Evolutionary conservation across 1,140 invertebrate genomes (phyloP).

Genomic region (Stegodyphus dumicola): DNA sequence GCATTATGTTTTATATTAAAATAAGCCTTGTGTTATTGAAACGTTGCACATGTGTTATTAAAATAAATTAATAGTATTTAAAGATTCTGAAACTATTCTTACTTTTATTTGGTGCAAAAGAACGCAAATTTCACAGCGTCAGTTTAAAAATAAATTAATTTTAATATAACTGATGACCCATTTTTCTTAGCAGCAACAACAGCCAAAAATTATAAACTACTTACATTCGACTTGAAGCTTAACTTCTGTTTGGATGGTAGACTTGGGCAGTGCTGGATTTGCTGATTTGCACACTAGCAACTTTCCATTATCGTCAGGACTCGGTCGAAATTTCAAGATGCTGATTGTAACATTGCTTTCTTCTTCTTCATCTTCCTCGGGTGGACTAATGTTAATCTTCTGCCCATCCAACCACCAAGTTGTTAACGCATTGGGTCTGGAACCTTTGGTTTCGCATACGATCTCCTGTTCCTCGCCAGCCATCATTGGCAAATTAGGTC

Average conservation of each 20-base stretch:
- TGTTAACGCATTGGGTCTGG: background rate
- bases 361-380: background rate
- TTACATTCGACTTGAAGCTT: background rate
- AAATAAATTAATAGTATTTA: no score
- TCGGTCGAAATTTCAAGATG: background rate
- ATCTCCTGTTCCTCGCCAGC: background rate
- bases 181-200: background rate
- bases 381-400: background rate
- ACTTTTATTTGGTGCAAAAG: no score
- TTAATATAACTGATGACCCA: background rate
- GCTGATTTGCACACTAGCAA: background rate
- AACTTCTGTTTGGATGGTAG: background rate
- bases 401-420: background rate
- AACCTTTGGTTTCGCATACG: background rate
- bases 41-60: no score
- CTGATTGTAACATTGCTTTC: background rate
- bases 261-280: background rate
- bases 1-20: no score
- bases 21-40: no score
- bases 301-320: background rate
- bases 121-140: no score
- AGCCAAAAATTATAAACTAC: background rate
- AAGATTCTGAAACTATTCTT: no score
- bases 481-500: background rate
- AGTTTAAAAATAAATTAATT: background rate